Base-by-base conservation (phyloP, 2,113 vertebrate genomes). In the Aspiorhynchus laticeps region DNA sequence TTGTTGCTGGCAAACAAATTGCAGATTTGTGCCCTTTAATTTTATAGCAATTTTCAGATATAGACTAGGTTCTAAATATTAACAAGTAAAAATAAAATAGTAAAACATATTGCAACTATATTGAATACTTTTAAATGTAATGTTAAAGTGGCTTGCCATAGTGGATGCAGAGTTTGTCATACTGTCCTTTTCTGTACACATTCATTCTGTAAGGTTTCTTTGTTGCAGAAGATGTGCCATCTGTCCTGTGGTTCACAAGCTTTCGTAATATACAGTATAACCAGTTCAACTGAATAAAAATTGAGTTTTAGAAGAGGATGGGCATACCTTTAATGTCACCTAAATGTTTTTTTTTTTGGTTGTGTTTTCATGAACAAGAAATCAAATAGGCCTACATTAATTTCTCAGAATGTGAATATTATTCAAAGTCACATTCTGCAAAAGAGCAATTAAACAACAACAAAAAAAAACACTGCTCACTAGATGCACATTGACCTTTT, bases 211-310 rank as follows among this genome's bases (percentile, higher is more conserved):
- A 83, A 46, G 63, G 81, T 43, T 53, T 33, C 26, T 53, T 51
- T 83, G 81, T 83, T 83, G 81, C 19, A n/a, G 19, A 83, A 53
- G 41, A 83, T 83, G 41, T 67, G 41, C 61, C 41, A 51, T 48
- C 63, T 83, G 63, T 83, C 41, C 63, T 33, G 61, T 46, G 63
- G 63, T 51, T 69, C 28, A 83, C 65, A 69, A 48, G 26, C 28
- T 71, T 83, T 71, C 28, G 0, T 33, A 51, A 83, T 36, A 24
- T 33, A 33, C 31, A 33, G 36, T 36, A 80, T 31, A 65, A 28
- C 38, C 43, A 36, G 81, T 51, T 36, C 69, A n/a, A 2, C 0
- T 83, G 43, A 17, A 69, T 12, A 51, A 69, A 83, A 15, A 15
- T 6, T 0, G 0, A 5, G 67, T 31, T 48, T 26, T n/a, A 24